Evolutionary conservation across 2,888 invertebrate genomes (phyloP).

Genomic region (Ophioninae sp.): DNA sequence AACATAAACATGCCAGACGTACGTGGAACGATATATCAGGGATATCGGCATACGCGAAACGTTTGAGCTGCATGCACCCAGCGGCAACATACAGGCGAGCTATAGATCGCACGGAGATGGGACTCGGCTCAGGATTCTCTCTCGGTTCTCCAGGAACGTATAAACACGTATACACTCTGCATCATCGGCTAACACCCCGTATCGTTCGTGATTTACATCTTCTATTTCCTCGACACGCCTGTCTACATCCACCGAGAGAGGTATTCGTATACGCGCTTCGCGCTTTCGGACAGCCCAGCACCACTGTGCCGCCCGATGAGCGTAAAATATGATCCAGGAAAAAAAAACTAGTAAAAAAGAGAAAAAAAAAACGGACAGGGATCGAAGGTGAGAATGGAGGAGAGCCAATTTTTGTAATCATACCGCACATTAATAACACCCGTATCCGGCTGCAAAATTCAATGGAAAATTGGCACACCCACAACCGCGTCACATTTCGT

Average conservation of each 20-base stretch:
- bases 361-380: not conserved
- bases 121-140: conserved; percentile 38
- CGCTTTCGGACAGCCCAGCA: not conserved
- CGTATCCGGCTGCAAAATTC: no score
- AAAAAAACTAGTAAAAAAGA: not conserved
- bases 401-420: not conserved
- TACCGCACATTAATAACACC: no score
- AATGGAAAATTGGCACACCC: no score
- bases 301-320: not conserved
- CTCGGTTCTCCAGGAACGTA: conserved; percentile 21
- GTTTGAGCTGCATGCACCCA: conserved; percentile 55
- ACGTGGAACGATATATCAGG: conserved; percentile 62
- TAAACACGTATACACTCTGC: conserved; percentile 54
- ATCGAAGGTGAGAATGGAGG: not conserved
- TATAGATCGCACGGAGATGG: conserved; percentile 21
- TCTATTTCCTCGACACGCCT: conserved; percentile 66
- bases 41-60: conserved; percentile 62
- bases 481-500: no score
- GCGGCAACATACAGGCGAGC: conserved; percentile 26
- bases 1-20: conserved; percentile 64
- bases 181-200: conserved; percentile 67
- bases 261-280: conserved; percentile 2
- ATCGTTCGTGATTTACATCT: conserved; percentile 70
- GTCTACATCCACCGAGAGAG: conserved; percentile 43
- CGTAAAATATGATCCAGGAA: not conserved